Evolutionary conservation across 2,113 vertebrate genomes (phyloP).

Genomic region (Cyphomyrus plagiostoma): DNA sequence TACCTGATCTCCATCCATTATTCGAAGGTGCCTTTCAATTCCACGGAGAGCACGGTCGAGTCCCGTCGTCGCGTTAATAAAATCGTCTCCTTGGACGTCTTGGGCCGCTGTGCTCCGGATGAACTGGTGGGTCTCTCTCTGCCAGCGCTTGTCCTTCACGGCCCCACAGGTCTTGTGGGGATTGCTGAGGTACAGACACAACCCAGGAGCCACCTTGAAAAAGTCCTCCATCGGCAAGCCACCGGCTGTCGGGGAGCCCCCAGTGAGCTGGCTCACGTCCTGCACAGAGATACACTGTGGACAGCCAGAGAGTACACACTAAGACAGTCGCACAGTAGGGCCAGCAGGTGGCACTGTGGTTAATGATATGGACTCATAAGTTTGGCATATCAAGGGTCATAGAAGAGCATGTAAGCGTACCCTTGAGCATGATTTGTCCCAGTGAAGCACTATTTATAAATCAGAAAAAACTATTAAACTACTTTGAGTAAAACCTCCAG

Average conservation of each 20-base stretch:
- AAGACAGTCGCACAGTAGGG: background rate
- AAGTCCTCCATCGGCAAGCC: constrained; percentile 43
- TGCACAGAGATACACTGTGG: constrained; percentile 20
- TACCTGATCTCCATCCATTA: constrained; percentile 42
- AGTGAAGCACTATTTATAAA: background rate
- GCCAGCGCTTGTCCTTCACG: constrained; percentile 40
- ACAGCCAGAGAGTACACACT: constrained; percentile 23
- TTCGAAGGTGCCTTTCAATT: constrained; percentile 44
- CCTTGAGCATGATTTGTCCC: background rate
- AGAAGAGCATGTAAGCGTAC: background rate
- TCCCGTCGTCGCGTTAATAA: background rate
- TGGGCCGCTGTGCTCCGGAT: constrained; percentile 35
- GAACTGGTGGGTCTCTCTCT: constrained; percentile 41
- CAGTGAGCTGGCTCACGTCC: constrained; percentile 49
- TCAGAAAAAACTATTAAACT: background rate
- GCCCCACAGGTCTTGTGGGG: constrained; percentile 45
- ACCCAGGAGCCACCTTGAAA: constrained; percentile 39
- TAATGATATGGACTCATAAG: background rate
- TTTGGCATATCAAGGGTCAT: background rate
- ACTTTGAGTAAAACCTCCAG: background rate
- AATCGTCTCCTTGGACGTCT: constrained; percentile 12
- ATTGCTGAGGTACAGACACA: constrained; percentile 48
- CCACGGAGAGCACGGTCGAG: constrained; percentile 41
- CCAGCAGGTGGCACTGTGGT: background rate
- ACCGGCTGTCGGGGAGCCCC: constrained; percentile 25